Conservation (phyloP, 2,113 vertebrate genomes). For the Sarotherodon lohbergeri region DNA sequence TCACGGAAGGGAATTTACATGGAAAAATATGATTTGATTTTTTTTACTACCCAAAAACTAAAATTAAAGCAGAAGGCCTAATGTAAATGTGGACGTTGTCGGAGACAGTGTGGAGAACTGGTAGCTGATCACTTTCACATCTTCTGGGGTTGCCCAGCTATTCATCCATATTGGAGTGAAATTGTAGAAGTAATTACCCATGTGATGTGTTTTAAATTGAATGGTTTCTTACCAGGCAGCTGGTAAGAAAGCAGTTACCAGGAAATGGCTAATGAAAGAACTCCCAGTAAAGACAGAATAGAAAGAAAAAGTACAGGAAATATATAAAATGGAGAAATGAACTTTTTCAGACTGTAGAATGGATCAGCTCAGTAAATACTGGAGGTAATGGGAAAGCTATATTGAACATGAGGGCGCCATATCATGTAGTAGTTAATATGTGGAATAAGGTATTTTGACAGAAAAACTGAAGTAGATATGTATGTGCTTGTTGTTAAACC, state of each 20-base stretch:
- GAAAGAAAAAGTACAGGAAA: not conserved
- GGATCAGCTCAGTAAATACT: not conserved
- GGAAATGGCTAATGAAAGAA: not conserved
- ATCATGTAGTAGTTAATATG: not conserved
- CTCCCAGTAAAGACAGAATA: accelerated
- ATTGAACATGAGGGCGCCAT: accelerated
- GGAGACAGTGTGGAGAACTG: not conserved
- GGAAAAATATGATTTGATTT: accelerated
- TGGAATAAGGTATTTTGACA: not conserved
- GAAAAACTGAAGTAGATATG: not conserved
- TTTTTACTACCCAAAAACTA: not conserved
- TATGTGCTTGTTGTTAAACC: not conserved
- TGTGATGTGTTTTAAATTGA: too few relatives aligned
- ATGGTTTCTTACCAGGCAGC: not conserved
- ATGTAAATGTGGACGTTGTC: not conserved
- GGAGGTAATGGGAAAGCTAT: not conserved
- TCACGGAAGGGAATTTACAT: not conserved
- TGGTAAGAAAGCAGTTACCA: not conserved
- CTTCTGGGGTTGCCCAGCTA: not conserved
- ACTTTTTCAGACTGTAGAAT: not conserved
- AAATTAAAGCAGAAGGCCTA: not conserved
- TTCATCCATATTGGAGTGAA: not conserved
- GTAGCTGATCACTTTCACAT: not conserved
- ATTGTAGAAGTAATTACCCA: not conserved
- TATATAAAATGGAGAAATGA: not conserved